Conservation (phyloP, 2,113 vertebrate genomes). For the Euleptes europaea region DNA sequence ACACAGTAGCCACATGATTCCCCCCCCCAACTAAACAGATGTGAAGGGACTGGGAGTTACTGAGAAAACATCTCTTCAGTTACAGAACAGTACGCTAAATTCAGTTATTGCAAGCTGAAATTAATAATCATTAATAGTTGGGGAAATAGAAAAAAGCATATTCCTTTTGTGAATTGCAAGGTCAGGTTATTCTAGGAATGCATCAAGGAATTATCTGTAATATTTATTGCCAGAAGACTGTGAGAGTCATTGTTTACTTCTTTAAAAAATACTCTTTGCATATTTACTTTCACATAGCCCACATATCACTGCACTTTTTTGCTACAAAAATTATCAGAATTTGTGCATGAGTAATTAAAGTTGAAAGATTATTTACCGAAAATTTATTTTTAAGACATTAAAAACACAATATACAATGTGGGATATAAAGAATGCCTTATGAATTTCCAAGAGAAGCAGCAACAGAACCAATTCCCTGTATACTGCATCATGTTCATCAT, state of each 20-base stretch:
- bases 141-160: not conserved
- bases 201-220: not conserved
- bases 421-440: not conserved
- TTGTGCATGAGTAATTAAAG: conserved; percentile 10
- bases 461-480: not conserved
- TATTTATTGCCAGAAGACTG: not conserved
- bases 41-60: not conserved
- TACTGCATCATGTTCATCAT: not conserved
- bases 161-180: not conserved
- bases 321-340: conserved; percentile 13
- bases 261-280: not conserved
- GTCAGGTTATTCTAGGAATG: no score
- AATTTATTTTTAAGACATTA: not conserved
- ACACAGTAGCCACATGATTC: not conserved
- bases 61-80: not conserved
- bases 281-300: not conserved
- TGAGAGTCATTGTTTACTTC: not conserved
- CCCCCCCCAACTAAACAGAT: not conserved
- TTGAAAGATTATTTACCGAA: not conserved
- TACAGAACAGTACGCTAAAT: no score
- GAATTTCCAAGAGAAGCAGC: not conserved
- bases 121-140: not conserved
- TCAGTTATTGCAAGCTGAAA: not conserved
- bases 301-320: not conserved
- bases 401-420: not conserved